Conservation (phyloP, 2,797 vertebrate species). For the Eospalax fontanierii region DNA sequence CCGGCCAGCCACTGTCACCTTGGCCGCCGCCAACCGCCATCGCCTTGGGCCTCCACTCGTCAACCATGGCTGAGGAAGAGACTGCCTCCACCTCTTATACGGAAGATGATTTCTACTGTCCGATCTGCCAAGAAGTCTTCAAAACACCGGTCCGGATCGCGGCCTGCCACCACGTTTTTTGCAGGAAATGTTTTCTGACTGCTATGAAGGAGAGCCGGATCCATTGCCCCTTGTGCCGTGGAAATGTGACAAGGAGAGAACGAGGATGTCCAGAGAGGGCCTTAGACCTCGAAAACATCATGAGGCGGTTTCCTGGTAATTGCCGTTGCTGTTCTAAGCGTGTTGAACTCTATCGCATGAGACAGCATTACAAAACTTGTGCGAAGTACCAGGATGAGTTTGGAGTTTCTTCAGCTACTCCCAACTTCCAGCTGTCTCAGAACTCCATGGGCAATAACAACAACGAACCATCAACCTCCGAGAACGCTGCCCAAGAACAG, state of each 20-base stretch:
- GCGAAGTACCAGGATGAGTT: slow-evolving; percentile 28
- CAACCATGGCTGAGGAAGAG: slow-evolving; percentile 87
- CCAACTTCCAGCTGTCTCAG: not conserved
- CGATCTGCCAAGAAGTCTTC: slow-evolving; percentile 92
- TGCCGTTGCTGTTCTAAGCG: slow-evolving; percentile 89
- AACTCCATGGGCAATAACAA: not conserved
- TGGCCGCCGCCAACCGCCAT: not conserved
- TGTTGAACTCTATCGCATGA: slow-evolving; percentile 77
- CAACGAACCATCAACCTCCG: not conserved
- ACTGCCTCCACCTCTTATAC: slow-evolving; percentile 85
- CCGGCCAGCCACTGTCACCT: slow-evolving; percentile 51
- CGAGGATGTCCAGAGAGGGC: slow-evolving; percentile 88
- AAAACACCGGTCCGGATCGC: slow-evolving; percentile 91
- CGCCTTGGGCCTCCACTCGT: slow-evolving; percentile 1
- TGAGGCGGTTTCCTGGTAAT: slow-evolving; percentile 87
- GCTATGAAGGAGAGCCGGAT: slow-evolving; percentile 21
- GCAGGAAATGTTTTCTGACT: slow-evolving; percentile 13
- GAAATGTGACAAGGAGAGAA: slow-evolving; percentile 88
- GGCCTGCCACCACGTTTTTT: slow-evolving; percentile 90
- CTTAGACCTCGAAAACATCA: slow-evolving; percentile 88
- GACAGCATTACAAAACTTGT: slow-evolving; percentile 29
- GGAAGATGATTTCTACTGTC: slow-evolving; percentile 92
- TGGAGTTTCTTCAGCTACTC: not conserved
- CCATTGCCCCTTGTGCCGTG: slow-evolving; percentile 90
- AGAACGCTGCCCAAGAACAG: not conserved